phyloP scores from a whole-genome alignment of 1,140 invertebrate species.

The Drosophila ogumai region DNA sequence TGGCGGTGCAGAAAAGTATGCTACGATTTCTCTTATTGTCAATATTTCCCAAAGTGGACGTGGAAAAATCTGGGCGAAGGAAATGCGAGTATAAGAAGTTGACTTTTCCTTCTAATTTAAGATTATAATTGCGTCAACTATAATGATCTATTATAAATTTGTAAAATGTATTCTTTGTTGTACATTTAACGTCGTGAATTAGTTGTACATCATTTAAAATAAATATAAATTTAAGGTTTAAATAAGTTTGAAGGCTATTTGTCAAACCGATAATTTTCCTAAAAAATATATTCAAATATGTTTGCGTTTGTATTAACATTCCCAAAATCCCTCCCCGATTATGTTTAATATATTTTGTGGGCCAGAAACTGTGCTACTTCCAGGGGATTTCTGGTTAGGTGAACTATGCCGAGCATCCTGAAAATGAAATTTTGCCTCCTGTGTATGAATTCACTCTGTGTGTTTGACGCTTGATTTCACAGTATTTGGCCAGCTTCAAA shows the following conservation, averaged over 20 bases:
- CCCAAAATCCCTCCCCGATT: not conserved
- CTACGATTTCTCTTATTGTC: conserved; percentile 17
- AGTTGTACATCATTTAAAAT: not conserved
- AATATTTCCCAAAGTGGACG: conserved; percentile 11
- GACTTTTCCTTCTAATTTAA: not conserved
- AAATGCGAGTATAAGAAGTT: not conserved
- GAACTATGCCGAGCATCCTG: not conserved
- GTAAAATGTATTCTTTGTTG: too few relatives aligned
- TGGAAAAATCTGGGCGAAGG: not conserved
- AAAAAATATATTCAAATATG: not conserved
- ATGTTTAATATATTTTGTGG: not conserved
- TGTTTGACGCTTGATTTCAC: conserved; percentile 41
- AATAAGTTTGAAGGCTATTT: not conserved
- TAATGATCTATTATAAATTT: not conserved
- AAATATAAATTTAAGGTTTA: not conserved
- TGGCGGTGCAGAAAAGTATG: conserved; percentile 30
- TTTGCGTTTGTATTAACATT: not conserved
- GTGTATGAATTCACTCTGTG: conserved; percentile 16
- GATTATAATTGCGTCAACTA: not conserved
- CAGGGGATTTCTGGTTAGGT: not conserved
- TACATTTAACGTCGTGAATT: too few relatives aligned
- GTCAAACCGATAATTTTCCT: not conserved
- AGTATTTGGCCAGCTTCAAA: conserved; percentile 33
- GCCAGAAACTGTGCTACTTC: not conserved
- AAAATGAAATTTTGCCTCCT: not conserved